phyloP scores from a whole-genome alignment of 2,113 vertebrate genomes.

The Carassius gibelio region DNA sequence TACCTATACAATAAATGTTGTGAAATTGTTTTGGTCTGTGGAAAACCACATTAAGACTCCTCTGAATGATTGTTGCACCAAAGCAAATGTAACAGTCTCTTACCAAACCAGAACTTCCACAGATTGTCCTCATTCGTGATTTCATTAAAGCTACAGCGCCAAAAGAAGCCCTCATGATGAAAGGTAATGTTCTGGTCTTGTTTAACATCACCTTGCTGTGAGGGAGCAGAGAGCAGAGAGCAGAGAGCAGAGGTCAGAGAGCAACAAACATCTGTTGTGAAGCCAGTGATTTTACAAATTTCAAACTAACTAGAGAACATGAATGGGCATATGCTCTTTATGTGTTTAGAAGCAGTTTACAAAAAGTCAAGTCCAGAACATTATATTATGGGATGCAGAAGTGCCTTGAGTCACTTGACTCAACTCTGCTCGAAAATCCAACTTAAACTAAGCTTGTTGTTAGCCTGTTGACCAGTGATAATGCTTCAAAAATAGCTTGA shows the following conservation, averaged over 20 bases:
- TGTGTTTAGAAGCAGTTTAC: background rate
- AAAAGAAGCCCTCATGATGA: slow-evolving; percentile 96
- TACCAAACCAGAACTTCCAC: slow-evolving; percentile 92
- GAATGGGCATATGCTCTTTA: background rate
- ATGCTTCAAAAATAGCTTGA: background rate
- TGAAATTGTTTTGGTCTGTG: background rate
- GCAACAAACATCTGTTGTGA: slow-evolving; percentile 2
- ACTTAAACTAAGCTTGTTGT: background rate
- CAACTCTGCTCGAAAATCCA: background rate
- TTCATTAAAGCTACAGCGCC: slow-evolving; percentile 87
- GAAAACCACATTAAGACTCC: background rate
- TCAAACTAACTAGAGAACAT: background rate
- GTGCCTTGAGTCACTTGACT: background rate
- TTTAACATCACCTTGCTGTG: slow-evolving; percentile 60
- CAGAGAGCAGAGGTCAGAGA: slow-evolving; percentile 26
- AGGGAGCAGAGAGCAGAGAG: background rate
- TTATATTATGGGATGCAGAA: background rate
- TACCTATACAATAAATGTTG: background rate
- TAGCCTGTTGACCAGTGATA: background rate
- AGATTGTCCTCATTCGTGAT: slow-evolving; percentile 72
- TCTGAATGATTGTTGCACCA: background rate
- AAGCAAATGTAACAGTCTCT: slow-evolving; percentile 61
- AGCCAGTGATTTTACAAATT: background rate
- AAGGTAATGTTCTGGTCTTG: slow-evolving; percentile 63
- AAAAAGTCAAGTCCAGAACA: background rate